Evolutionary conservation across 2,888 invertebrate genomes (phyloP).

Genomic region (Ctenicera cuprea): DNA sequence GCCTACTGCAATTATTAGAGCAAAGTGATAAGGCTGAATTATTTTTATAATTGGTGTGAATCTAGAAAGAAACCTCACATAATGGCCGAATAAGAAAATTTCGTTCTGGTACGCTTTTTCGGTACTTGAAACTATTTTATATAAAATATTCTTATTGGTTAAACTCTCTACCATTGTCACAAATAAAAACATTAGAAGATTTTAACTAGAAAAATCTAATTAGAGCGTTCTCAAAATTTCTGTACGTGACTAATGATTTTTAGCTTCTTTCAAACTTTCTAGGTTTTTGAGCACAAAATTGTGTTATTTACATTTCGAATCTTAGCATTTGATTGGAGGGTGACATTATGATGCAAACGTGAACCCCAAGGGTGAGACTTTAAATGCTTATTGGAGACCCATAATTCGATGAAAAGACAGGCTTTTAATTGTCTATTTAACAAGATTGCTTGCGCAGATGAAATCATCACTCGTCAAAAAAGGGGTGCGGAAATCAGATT

Average conservation of each 20-base stretch:
- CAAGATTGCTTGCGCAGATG: conserved; percentile 35
- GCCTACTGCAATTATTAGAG: conserved; percentile 42
- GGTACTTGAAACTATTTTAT: too few species aligned
- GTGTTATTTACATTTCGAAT: conserved; percentile 62
- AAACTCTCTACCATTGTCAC: neutral
- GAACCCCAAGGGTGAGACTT: conserved; percentile 49
- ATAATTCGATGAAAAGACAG: conserved; percentile 67
- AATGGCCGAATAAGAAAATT: neutral
- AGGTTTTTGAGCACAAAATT: conserved; percentile 61
- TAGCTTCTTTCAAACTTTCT: conserved; percentile 50
- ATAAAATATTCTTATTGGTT: neutral
- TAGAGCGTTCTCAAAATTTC: neutral
- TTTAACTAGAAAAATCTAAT: neutral
- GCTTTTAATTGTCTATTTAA: conserved; percentile 59
- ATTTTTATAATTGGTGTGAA: conserved; percentile 39
- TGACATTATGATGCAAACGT: conserved; percentile 50
- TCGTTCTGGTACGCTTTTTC: too few species aligned
- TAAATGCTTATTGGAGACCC: conserved; percentile 65
- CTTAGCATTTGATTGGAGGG: conserved; percentile 54
- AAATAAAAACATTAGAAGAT: neutral
- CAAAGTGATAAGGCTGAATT: conserved; percentile 38
- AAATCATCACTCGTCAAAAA: conserved; percentile 28
- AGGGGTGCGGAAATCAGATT: conserved; percentile 44
- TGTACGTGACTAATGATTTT: conserved; percentile 28
- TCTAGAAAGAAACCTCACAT: conserved; percentile 9